Percentiles rank a stretch among this genome's conserved stretches.
These are phyloP conservation scores for Manis crassicaudata DNA, from an alignment of 2,797 vertebrate genomes.

Conservation along the genomic window DNA sequence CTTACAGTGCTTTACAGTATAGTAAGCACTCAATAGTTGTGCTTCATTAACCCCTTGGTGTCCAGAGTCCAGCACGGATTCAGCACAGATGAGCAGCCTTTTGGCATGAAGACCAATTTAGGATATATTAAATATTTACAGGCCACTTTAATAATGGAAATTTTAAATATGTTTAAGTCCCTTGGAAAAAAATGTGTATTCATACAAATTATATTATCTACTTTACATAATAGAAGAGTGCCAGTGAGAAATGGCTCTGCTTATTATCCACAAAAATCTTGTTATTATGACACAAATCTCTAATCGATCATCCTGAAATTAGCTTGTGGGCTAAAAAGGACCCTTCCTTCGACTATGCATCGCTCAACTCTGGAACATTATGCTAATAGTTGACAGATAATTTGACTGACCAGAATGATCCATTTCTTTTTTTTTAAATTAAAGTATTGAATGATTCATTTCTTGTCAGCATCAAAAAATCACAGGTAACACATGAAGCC, in stretches of 20 bases:
- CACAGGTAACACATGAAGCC: not conserved
- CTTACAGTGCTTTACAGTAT: not conserved
- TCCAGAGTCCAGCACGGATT: not conserved
- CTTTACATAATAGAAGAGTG: conserved; percentile 15
- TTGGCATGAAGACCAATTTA: not conserved
- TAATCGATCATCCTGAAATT: conserved; percentile 1
- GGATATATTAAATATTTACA: not conserved
- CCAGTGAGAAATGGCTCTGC: not conserved
- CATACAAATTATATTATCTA: conserved; percentile 43
- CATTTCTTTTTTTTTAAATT: not conserved
- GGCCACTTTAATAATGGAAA: conserved; percentile 38
- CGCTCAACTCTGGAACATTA: not conserved
- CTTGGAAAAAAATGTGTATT: conserved; percentile 26
- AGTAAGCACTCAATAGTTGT: not conserved
- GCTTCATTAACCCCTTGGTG: not conserved
- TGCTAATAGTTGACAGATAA: not conserved
- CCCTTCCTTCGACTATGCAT: not conserved
- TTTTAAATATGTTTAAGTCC: not conserved
- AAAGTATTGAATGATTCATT: not conserved
- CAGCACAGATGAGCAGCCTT: not conserved
- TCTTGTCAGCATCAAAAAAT: conserved; percentile 22
- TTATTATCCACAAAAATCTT: not conserved
- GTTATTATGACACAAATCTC: not conserved
- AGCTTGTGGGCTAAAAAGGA: not conserved
- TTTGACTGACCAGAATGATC: not conserved